phyloP scores from a whole-genome alignment of 2,113 vertebrate species.

The Sardina pilchardus region DNA sequence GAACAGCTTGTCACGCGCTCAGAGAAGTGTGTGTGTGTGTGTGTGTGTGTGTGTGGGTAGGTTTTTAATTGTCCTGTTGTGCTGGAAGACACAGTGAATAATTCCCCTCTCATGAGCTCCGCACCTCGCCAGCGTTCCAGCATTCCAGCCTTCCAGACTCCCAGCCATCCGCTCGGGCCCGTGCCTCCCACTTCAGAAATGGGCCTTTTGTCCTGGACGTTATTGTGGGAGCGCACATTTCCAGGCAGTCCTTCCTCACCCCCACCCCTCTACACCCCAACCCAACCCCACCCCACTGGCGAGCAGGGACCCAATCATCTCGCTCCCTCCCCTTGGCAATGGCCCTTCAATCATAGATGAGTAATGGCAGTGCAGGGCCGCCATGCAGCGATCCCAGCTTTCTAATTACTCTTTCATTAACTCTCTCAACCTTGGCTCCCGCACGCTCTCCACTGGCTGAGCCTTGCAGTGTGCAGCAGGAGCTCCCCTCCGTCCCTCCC shows the following conservation, averaged over 20 bases:
- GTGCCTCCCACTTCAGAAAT: not conserved
- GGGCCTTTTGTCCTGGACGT: constrained; percentile 10
- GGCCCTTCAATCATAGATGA: constrained; percentile 73
- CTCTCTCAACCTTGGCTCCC: constrained; percentile 73
- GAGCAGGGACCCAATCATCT: constrained; percentile 54
- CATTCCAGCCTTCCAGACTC: not conserved
- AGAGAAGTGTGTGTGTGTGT: too few relatives aligned
- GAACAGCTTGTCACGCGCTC: not conserved
- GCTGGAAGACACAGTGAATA: constrained; percentile 13
- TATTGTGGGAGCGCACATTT: not conserved
- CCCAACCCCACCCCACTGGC: constrained; percentile 34
- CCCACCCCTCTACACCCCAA: not conserved
- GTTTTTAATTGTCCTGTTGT: constrained; percentile 5
- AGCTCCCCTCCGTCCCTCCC: not conserved
- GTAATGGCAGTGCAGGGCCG: constrained; percentile 68
- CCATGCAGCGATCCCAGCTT: constrained; percentile 74
- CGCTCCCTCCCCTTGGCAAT: constrained; percentile 62
- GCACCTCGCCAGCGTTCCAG: not conserved
- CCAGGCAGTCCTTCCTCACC: not conserved
- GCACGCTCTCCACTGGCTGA: constrained; percentile 46
- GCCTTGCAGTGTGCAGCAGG: not conserved
- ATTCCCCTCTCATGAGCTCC: not conserved
- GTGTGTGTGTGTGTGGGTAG: too few relatives aligned
- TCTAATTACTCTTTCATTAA: constrained; percentile 79
- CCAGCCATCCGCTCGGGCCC: not conserved